Percentiles rank a stretch among this genome's conserved stretches.
These are phyloP conservation scores for Leptura quadrifasciata DNA, from an alignment of 2,888 invertebrate genomes.

Conservation along the genomic window DNA sequence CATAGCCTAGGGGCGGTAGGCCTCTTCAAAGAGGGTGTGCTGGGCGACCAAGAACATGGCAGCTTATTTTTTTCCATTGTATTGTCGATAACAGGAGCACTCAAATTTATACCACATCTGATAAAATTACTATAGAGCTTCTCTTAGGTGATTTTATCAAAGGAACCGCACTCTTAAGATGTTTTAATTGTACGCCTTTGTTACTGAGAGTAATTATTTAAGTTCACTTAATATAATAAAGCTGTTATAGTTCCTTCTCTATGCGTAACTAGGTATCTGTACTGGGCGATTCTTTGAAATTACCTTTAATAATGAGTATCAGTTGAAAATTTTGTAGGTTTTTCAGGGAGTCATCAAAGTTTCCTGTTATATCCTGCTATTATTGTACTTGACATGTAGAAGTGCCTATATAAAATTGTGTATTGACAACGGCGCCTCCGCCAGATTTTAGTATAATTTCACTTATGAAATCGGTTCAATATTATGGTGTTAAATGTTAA, in stretches of 20 bases:
- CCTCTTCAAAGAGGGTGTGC: conserved; percentile 52
- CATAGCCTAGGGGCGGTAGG: conserved; percentile 49
- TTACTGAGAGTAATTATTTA: conserved; percentile 41
- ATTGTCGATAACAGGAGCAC: conserved; percentile 54
- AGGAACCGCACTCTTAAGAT: conserved; percentile 60
- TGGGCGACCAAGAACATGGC: conserved; percentile 50
- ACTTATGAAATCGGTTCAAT: too few relatives aligned
- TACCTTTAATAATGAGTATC: too few relatives aligned
- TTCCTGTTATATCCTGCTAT: too few relatives aligned
- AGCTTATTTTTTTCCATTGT: conserved; percentile 57
- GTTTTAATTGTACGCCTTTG: conserved; percentile 48
- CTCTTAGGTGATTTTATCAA: conserved; percentile 64
- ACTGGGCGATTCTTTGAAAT: too few relatives aligned
- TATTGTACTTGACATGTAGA: too few relatives aligned
- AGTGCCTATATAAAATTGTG: too few relatives aligned
- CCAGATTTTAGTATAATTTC: too few relatives aligned
- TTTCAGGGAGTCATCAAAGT: too few relatives aligned
- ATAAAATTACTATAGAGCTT: conserved; percentile 50
- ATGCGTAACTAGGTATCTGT: neutral
- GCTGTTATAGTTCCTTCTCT: neutral
- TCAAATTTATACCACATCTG: conserved; percentile 60
- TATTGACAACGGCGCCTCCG: too few relatives aligned
- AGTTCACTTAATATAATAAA: conserved; percentile 42
- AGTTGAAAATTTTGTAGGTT: too few relatives aligned
- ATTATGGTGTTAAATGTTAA: too few relatives aligned